Base-by-base conservation (phyloP, 2,888 invertebrate species). In the Linhomoeus sp. region DNA sequence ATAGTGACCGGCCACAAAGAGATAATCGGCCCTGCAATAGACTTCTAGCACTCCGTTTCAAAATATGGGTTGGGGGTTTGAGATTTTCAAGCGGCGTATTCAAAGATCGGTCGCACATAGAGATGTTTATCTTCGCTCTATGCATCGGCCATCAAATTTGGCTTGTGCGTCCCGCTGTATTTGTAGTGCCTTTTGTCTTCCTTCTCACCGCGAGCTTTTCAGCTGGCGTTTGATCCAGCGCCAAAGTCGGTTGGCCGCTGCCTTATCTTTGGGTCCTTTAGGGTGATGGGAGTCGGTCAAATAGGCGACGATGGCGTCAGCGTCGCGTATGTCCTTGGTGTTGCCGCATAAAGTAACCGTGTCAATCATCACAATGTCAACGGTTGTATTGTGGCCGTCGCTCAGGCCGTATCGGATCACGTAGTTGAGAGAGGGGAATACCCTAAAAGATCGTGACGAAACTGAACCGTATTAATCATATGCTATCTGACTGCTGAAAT, bases 1-100 rank as follows among this genome's bases (percentile, higher is more conserved):
- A 53, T 65, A 70, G 55, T 70, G 70, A 23, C 70, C 70, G 26
- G 64, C 65, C 3, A 71, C 69, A 35, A 71, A 53, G 23, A 71
- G 49, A 50, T 69, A 71, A 25, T 69, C 62, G 1, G 69, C 68
- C 22, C 69, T 70, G 54, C 43, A 60, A 53, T 41, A 33, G 35
- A 1, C 14, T 9, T 15, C 2, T 41, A 45, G 22, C 36, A 47
- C 51, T 50, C 41, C 19, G 45, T 44, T 22, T 23, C 35, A 22
- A 20, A 45, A 23, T 19, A 33, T 39, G 33, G 22, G 29, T 1
- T 14, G 26, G 24, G 14, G 20, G 36, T 22, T 1, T 29, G 43
- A 33, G 3, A 9, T n/a, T n/a, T n/a, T n/a, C n/a, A n/a, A n/a
- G n/a, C n/a, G n/a, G n/a, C n/a, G n/a, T n/a, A n/a, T n/a, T n/a